A percentile compares a stretch with the other conserved stretches of the same genome.
phyloP scores from a whole-genome alignment of 2,888 invertebrate genomes.

The Drosophila mettleri region DNA sequence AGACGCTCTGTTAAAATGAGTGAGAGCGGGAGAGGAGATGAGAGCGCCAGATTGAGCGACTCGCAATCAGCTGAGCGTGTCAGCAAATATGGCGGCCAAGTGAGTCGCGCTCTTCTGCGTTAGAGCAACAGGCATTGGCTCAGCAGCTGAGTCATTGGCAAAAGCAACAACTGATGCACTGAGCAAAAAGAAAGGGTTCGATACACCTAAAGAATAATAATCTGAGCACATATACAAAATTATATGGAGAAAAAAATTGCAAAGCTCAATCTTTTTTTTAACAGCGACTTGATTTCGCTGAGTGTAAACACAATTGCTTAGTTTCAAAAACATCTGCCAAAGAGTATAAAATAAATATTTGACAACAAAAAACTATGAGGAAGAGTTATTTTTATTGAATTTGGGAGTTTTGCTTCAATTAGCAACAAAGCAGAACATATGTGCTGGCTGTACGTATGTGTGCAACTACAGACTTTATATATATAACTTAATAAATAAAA shows the following conservation, averaged over 20 bases:
- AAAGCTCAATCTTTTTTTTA: neutral
- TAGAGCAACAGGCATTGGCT: constrained; percentile 49
- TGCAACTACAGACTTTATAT: neutral
- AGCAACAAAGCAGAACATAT: constrained; percentile 11
- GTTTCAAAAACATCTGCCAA: constrained; percentile 14
- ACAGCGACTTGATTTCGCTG: neutral
- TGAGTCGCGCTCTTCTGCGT: constrained; percentile 19
- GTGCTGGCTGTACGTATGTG: neutral
- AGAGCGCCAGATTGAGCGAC: constrained; percentile 5
- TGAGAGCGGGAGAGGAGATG: neutral
- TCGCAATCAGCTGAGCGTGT: constrained; percentile 44
- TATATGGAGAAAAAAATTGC: neutral
- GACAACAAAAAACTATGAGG: constrained; percentile 10
- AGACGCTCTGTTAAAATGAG: neutral
- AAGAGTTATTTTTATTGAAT: constrained; percentile 19
- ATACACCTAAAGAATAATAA: neutral
- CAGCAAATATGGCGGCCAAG: constrained; percentile 37
- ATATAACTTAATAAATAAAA: constrained; percentile 18
- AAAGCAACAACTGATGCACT: constrained; percentile 27
- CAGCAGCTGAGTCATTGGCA: constrained; percentile 45
- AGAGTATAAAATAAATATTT: constrained; percentile 2
- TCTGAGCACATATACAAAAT: no score
- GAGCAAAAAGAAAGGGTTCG: constrained; percentile 3
- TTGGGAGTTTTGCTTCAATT: constrained; percentile 41
- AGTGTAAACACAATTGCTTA: constrained; percentile 23